Percentiles rank a stretch among this genome's conserved stretches.
These are phyloP conservation scores for Hemiscyllium ocellatum DNA, from an alignment of 2,113 vertebrate species.

Conservation along the genomic window DNA sequence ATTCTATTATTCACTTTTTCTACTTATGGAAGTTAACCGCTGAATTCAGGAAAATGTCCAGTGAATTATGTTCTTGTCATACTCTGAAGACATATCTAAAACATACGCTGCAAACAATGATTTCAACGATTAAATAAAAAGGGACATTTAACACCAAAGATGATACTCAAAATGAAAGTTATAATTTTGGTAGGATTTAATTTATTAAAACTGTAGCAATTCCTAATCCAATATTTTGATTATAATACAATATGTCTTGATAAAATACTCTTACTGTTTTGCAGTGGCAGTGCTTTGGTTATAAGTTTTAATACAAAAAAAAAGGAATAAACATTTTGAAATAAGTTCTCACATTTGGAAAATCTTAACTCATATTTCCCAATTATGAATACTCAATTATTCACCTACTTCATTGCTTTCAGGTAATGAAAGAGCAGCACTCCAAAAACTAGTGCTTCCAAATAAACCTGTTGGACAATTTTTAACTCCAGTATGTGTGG, in stretches of 20 bases:
- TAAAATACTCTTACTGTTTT: not conserved
- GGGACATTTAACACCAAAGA: not conserved
- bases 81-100: not conserved
- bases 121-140: not conserved
- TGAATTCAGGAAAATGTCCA: not conserved
- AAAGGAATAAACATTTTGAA: not conserved
- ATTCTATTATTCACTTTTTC: not conserved
- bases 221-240: not conserved
- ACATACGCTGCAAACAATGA: not conserved
- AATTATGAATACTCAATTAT: not conserved
- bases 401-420: not conserved
- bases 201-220: not conserved
- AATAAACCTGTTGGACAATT: too few species aligned
- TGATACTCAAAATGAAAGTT: not conserved
- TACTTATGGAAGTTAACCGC: not conserved
- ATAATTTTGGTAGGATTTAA: not conserved
- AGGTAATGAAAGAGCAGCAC: too few species aligned
- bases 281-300: not conserved
- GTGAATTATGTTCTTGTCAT: not conserved
- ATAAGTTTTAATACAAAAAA: not conserved
- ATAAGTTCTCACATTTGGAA: not conserved
- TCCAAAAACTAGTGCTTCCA: too few species aligned
- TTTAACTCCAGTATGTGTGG: not conserved
- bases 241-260: not conserved
- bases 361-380: not conserved